Evolutionary conservation across 2,797 vertebrate genomes (phyloP).

Genomic region (Molothrus ater): DNA sequence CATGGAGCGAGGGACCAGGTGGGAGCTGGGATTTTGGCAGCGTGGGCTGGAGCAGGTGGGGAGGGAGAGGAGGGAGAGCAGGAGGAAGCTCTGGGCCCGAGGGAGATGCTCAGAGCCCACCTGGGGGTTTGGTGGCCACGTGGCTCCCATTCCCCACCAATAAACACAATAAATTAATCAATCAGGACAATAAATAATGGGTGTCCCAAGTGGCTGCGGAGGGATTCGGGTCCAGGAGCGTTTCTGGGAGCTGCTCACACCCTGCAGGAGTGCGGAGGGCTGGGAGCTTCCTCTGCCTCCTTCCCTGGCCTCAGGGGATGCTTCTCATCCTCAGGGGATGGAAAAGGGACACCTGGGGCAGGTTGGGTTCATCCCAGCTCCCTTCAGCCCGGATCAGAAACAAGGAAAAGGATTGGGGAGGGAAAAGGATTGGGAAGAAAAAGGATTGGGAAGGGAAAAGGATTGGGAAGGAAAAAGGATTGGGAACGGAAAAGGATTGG

Average conservation of each 20-base stretch:
- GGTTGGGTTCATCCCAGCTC: background rate
- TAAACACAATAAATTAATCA: too few relatives aligned
- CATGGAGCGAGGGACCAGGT: rapidly evolving
- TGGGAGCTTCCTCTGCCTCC: background rate
- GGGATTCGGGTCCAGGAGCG: background rate
- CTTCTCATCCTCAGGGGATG: background rate
- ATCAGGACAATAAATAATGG: rapidly evolving
- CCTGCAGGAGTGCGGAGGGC: background rate
- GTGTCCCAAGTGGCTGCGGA: background rate
- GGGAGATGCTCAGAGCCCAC: background rate
- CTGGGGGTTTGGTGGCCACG: background rate
- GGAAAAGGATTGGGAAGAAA: too few relatives aligned
- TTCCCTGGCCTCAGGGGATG: background rate
- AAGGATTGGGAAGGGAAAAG: background rate
- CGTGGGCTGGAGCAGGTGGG: background rate
- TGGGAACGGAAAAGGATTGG: too few relatives aligned
- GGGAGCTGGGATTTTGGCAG: rapidly evolving
- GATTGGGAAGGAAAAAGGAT: too few relatives aligned
- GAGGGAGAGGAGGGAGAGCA: background rate
- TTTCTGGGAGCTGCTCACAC: background rate
- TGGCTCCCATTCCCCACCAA: background rate
- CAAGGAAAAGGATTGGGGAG: background rate
- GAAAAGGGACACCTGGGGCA: background rate
- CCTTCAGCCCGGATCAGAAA: rapidly evolving
- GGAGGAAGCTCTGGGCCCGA: background rate